Conservation (phyloP, 2,888 invertebrate species). For the Trissoscelio sp. region DNA sequence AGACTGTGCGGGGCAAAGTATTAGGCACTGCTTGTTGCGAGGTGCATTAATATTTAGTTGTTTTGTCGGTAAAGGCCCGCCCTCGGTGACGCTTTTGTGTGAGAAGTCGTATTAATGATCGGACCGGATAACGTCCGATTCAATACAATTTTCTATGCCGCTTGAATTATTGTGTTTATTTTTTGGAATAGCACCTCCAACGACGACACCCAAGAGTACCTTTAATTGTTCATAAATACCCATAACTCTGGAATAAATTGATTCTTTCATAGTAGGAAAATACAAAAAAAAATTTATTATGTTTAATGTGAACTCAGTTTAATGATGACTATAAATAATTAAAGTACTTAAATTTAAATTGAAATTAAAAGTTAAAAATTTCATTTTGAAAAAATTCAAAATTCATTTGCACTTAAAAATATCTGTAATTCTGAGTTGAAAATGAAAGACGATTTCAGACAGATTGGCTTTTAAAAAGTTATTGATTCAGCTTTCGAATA, state of each 20-base stretch:
- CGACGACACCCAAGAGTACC: conserved; percentile 34
- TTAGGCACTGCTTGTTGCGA: conserved; percentile 61
- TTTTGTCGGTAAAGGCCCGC: conserved; percentile 62
- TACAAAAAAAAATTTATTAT: too few relatives aligned
- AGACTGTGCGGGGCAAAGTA: conserved; percentile 52
- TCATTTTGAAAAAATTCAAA: too few relatives aligned
- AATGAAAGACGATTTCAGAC: too few relatives aligned
- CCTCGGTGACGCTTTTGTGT: conserved; percentile 59
- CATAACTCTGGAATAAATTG: too few relatives aligned
- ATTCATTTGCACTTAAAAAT: too few relatives aligned
- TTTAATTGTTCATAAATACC: conserved; percentile 21
- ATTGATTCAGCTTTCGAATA: conserved; percentile 32
- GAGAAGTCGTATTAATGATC: conserved; percentile 61
- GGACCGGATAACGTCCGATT: conserved; percentile 59
- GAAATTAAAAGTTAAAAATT: too few relatives aligned
- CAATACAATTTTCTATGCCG: conserved; percentile 51
- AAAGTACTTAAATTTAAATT: too few relatives aligned
- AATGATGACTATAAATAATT: too few relatives aligned
- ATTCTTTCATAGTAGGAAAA: too few relatives aligned
- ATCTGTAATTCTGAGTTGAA: too few relatives aligned
- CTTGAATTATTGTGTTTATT: conserved; percentile 58
- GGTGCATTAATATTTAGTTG: conserved; percentile 67
- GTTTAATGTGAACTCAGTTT: too few relatives aligned
- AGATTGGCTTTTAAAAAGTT: conserved; percentile 1
- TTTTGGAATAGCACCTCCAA: conserved; percentile 55